Base-by-base conservation (phyloP, 2,888 invertebrate genomes). In the Dryocosmus kuriphilus region DNA sequence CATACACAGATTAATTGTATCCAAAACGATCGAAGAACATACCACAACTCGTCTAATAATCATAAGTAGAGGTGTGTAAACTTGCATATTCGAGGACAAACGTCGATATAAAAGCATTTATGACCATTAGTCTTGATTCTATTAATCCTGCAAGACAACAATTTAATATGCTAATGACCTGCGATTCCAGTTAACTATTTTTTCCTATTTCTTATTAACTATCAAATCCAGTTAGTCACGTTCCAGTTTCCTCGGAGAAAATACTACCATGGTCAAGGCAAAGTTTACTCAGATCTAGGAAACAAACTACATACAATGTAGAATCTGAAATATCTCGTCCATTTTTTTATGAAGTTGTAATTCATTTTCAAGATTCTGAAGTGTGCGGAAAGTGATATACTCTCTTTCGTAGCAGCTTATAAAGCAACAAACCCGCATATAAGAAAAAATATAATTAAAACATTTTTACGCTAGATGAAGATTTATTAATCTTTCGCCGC, bases 111-210 rank as follows among this genome's bases (percentile, higher is more conserved):
- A 74, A 74, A 61, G 46, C 30, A n/a, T 6, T 74, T 30, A 71
- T 32, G 32, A 71, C 14, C 71, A 71, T 71, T 32, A 71, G 38
- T 60, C 61, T 74, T 32, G 74, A 51, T 51, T 38, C 41, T 74
- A 74, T 41, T 57, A 57, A 14, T 19, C 65, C n/a, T 27, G 38
- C 24, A 30, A 38, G 27, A 32, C 76, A 24, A 65, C 57, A 76
- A 76, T 76, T 76, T 65, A 38, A 65, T 65, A 76, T 78, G 78
- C 78, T 76, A 77, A 80, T 80, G 62, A 71, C 46, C 46, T 24
- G 19, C 27, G 41, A 71, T 27, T 71, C 32, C n/a, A 71, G 51
- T 71, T 71, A n/a, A 71, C 14, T 27, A 30, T 55, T 71, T 71
- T 51, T 71, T 71, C 14, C 24, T 24, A 60, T 55, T 74, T 22